Percentiles rank a stretch among this genome's conserved stretches.
Evolutionary conservation across 2,113 vertebrate species (phyloP).

Genomic region (Xerus inauris): DNA sequence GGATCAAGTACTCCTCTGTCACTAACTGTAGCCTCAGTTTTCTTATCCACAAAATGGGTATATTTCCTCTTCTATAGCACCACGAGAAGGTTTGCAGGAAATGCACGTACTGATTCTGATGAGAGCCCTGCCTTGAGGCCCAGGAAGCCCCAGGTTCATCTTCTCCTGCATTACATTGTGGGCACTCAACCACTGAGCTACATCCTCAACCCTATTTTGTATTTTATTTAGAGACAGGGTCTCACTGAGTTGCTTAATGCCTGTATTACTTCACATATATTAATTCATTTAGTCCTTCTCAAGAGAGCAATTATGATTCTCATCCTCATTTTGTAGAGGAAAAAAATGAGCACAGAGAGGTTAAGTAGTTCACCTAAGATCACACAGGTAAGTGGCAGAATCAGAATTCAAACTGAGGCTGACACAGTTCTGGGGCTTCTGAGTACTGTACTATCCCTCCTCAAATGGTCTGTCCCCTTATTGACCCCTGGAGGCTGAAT

Average conservation of each 20-base stretch:
- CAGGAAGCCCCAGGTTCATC: neutral
- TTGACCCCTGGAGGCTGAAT: neutral
- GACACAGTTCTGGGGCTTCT: neutral
- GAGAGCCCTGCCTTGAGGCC: neutral
- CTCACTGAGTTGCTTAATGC: too few species aligned
- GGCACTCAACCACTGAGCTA: too few species aligned
- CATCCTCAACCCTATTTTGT: too few species aligned
- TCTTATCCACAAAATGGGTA: neutral
- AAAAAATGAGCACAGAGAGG: neutral
- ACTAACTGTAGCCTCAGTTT: neutral
- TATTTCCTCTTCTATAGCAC: neutral
- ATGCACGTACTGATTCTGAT: neutral
- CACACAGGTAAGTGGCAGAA: neutral
- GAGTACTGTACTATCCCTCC: neutral
- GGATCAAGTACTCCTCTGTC: neutral
- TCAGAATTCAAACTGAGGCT: neutral
- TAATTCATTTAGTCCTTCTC: neutral
- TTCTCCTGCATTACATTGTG: neutral
- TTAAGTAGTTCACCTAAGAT: neutral
- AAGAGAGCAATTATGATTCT: neutral
- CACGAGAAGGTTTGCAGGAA: neutral
- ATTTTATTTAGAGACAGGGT: too few species aligned
- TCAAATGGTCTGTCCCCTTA: neutral
- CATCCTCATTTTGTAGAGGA: neutral
- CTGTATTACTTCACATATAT: neutral